These are phyloP conservation scores for Shargacucullia verbasci DNA, from an alignment of 2,888 invertebrate genomes.

Conservation along the genomic window DNA sequence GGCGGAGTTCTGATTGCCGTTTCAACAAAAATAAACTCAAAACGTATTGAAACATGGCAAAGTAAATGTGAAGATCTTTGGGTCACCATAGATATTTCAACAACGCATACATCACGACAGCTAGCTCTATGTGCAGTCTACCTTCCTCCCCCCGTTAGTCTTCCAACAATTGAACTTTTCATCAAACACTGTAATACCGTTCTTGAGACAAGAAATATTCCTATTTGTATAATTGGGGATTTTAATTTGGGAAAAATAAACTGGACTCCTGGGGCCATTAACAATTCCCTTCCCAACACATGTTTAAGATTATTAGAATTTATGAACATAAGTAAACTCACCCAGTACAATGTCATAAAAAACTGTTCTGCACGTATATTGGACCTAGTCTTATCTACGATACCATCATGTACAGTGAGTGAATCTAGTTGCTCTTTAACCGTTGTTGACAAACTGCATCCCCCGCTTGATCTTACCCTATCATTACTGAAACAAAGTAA, in stretches of 20 bases:
- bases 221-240: constrained; percentile 9
- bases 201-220: not conserved
- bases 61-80: constrained; percentile 32
- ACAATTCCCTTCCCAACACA: not conserved
- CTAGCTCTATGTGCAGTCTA: constrained; percentile 17
- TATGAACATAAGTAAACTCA: too few relatives aligned
- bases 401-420: too few relatives aligned
- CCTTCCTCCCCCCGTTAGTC: constrained; percentile 18
- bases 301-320: constrained; percentile 4
- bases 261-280: not conserved
- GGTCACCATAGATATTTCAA: constrained; percentile 17
- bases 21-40: constrained; percentile 10
- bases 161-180: constrained; percentile 4
- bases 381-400: too few relatives aligned
- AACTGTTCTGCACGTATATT: too few relatives aligned
- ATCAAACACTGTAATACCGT: constrained; percentile 5
- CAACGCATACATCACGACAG: not conserved
- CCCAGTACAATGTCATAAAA: too few relatives aligned
- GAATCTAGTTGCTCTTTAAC: too few relatives aligned
- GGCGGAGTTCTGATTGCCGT: constrained; percentile 27
- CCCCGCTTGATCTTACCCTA: too few relatives aligned
- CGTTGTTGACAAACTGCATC: too few relatives aligned
- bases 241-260: constrained; percentile 10
- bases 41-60: constrained; percentile 17
- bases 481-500: too few relatives aligned